Evolutionary conservation across 2,113 vertebrate genomes (phyloP).

Genomic region (Oryzias javanicus): DNA sequence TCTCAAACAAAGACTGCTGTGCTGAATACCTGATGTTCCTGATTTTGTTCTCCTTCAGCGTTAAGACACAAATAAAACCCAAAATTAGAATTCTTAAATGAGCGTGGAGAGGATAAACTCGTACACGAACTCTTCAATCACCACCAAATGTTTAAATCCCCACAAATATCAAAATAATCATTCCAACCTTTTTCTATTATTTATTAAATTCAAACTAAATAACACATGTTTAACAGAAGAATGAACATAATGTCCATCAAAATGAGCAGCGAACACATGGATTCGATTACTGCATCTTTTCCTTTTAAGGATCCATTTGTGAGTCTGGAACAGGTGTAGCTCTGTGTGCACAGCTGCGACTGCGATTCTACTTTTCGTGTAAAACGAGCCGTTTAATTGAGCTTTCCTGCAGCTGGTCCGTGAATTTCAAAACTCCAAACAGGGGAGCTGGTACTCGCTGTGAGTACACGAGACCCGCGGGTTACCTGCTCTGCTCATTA

Average conservation of each 20-base stretch:
- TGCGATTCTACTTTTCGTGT: not conserved
- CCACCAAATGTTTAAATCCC: no score
- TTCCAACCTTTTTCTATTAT: no score
- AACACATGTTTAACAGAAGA: no score
- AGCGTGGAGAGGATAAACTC: no score
- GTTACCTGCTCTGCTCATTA: no score
- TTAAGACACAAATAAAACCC: no score
- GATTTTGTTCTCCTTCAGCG: no score
- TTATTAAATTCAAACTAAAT: not conserved
- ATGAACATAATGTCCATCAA: not conserved
- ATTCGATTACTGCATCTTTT: constrained; percentile 7
- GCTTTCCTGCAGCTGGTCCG: not conserved
- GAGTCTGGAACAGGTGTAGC: not conserved
- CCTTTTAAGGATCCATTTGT: not conserved
- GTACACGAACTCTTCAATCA: no score
- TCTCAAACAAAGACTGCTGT: no score
- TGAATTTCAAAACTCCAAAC: constrained; percentile 10
- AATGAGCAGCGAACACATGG: not conserved
- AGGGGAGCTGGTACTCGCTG: not conserved
- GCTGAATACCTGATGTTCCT: no score
- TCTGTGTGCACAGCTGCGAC: constrained; percentile 3
- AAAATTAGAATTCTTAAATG: no score
- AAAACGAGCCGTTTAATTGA: constrained; percentile 3
- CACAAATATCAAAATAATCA: no score
- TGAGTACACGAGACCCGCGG: not conserved